Percentiles rank a stretch among this genome's conserved stretches.
Conservation (phyloP, 1,140 invertebrate species). For the Drosophila nikananu region DNA sequence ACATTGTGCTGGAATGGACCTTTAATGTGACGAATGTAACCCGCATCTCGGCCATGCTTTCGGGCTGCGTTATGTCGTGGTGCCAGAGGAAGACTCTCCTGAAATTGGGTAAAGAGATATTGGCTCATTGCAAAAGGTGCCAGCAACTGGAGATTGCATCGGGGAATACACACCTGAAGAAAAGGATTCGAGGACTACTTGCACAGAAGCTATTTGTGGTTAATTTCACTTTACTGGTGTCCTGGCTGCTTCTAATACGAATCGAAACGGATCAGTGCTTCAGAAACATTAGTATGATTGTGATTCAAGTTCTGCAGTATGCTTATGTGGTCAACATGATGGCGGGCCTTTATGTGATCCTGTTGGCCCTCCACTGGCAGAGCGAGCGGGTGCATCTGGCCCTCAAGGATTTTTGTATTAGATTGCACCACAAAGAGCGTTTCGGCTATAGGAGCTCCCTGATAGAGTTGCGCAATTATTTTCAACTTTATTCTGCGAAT, state of each 20-base stretch:
- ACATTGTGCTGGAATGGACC: constrained; percentile 17
- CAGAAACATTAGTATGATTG: constrained; percentile 3
- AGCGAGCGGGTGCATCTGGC: constrained; percentile 15
- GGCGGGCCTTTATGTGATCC: constrained; percentile 10
- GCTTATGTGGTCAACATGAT: constrained; percentile 19
- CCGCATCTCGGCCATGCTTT: constrained; percentile 21
- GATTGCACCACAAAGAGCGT: background rate
- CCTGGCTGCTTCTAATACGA: background rate
- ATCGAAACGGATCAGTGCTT: constrained; percentile 8
- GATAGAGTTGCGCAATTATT: background rate
- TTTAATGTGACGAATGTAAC: constrained; percentile 23
- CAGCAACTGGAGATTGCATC: background rate
- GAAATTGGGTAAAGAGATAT: background rate
- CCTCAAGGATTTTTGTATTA: background rate
- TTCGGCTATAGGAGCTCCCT: background rate
- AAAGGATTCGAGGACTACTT: constrained; percentile 7
- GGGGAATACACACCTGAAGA: background rate
- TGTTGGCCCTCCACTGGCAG: constrained; percentile 31
- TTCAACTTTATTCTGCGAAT: constrained; percentile 17
- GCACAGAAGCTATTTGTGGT: constrained; percentile 10
- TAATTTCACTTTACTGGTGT: background rate
- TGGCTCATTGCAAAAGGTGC: constrained; percentile 14
- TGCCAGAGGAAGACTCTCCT: constrained; percentile 4
- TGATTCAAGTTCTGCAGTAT: constrained; percentile 25
- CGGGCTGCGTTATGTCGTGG: constrained; percentile 22